Percentiles rank a stretch among this genome's conserved stretches.
These are phyloP conservation scores for Crotalus tigris DNA, from an alignment of 2,113 vertebrate species.

Conservation along the genomic window DNA sequence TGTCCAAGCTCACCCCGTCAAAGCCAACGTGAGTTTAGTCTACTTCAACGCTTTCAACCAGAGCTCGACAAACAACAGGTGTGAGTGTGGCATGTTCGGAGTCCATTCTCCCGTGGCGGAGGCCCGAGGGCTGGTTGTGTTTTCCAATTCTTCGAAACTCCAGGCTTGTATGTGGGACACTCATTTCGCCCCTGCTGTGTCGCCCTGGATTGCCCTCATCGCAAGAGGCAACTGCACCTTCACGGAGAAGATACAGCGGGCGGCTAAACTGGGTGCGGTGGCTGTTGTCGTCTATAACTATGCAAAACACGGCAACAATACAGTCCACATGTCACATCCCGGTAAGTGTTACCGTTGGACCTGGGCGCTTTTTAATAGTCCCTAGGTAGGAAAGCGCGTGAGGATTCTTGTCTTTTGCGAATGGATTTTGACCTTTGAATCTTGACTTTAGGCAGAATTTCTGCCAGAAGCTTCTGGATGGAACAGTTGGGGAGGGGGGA, in stretches of 20 bases:
- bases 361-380: constrained; percentile 14
- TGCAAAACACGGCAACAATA: constrained; percentile 60
- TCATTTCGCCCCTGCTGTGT: constrained; percentile 38
- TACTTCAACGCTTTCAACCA: constrained; percentile 61
- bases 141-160: constrained; percentile 53
- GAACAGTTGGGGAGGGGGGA: background rate
- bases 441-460: background rate
- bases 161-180: constrained; percentile 66
- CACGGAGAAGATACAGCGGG: constrained; percentile 79
- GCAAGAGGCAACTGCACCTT: constrained; percentile 87
- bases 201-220: constrained; percentile 83
- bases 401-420: background rate
- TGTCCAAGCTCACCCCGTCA: constrained; percentile 25
- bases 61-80: constrained; percentile 39
- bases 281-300: constrained; percentile 85
- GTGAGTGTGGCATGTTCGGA: constrained; percentile 68
- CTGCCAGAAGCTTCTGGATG: background rate
- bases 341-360: constrained; percentile 60
- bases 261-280: constrained; percentile 66
- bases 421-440: background rate
- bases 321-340: constrained; percentile 69
- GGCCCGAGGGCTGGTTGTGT: constrained; percentile 59
- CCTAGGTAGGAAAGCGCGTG: background rate
- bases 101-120: constrained; percentile 58
- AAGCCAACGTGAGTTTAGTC: constrained; percentile 57